Percentiles rank a stretch among this genome's conserved stretches.
phyloP scores from a whole-genome alignment of 2,113 vertebrate species.

The Microcebus jonahi region DNA sequence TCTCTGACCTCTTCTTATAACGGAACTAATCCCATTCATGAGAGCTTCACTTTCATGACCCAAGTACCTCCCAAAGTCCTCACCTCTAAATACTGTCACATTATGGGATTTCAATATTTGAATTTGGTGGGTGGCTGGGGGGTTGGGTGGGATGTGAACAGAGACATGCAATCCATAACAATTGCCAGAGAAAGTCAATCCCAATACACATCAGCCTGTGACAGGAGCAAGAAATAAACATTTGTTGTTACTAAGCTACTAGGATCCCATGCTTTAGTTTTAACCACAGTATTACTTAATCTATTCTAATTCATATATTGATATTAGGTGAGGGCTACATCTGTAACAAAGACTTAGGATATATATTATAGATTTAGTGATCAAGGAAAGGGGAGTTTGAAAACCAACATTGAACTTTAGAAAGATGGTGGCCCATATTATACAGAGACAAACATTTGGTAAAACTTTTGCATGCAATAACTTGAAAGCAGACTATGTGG shows the following conservation, averaged over 20 bases:
- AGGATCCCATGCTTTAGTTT: background rate
- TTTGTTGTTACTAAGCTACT: background rate
- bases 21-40: too few species aligned
- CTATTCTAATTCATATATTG: background rate
- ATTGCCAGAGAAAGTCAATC: background rate
- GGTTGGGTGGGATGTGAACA: background rate
- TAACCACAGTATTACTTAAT: background rate
- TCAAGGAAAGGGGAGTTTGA: background rate
- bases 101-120: background rate
- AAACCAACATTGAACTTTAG: background rate
- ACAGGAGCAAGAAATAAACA: conserved; percentile 1
- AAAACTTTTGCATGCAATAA: background rate
- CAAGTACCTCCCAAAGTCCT: background rate
- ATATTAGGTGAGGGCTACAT: background rate
- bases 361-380: background rate
- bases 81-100: background rate
- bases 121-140: background rate
- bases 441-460: background rate
- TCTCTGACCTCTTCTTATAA: background rate
- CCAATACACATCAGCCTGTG: background rate
- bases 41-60: background rate
- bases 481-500: background rate
- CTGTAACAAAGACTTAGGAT: background rate
- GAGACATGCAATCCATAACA: background rate
- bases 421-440: background rate